Percentiles rank a stretch among this genome's conserved stretches.
These are phyloP conservation scores for Pelagia noctiluca DNA, from an alignment of 30 jellyfish, hydroid and myxozoan species.

Conservation along the genomic window DNA sequence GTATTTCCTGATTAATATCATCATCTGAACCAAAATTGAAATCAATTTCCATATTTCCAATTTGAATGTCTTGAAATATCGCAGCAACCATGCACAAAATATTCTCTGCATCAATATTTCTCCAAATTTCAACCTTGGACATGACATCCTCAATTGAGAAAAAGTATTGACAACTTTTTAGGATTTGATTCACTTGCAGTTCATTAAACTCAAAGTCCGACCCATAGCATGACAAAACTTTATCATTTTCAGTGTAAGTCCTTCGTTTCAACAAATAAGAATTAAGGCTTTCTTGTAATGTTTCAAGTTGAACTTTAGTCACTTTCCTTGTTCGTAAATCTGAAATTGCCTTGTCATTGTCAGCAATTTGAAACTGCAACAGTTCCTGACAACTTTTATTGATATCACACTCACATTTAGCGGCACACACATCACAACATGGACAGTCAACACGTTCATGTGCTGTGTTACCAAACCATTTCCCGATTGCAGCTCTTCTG, in stretches of 20 bases:
- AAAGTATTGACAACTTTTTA: background rate
- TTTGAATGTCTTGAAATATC: too few species aligned
- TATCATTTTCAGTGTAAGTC: background rate
- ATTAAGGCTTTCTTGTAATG: background rate
- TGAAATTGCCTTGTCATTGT: background rate
- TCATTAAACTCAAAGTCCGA: background rate
- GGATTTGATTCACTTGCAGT: background rate
- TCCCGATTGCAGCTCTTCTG: background rate
- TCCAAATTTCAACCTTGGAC: background rate
- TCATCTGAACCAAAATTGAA: too few species aligned
- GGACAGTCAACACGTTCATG: background rate
- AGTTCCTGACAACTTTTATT: background rate
- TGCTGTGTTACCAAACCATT: background rate
- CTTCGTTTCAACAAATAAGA: background rate
- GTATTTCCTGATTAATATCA: too few species aligned
- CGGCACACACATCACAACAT: constrained; percentile 5
- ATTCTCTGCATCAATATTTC: background rate
- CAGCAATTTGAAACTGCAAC: background rate
- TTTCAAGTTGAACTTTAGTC: background rate
- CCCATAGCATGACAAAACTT: background rate
- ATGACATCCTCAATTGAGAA: background rate
- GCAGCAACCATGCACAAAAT: too few species aligned
- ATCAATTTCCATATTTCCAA: too few species aligned
- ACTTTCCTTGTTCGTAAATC: background rate
- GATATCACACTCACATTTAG: background rate